Percentiles rank a stretch among this genome's conserved stretches.
These are phyloP conservation scores for Axis porcinus DNA, from an alignment of 2,113 vertebrate genomes.

Conservation along the genomic window DNA sequence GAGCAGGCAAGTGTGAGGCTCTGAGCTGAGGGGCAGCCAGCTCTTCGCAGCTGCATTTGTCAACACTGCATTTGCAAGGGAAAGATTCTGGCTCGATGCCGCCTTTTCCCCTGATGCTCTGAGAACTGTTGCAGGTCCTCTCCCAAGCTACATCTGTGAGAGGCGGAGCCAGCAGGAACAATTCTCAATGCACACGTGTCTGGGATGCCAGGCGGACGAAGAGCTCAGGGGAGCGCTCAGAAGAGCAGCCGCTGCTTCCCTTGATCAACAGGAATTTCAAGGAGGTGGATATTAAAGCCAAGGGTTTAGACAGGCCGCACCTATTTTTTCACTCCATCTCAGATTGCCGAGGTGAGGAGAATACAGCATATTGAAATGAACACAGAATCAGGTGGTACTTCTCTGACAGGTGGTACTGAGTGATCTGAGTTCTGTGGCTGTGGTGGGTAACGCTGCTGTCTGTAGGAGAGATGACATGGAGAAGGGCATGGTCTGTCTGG, in stretches of 20 bases:
- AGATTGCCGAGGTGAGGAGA: not conserved
- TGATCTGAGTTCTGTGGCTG: not conserved
- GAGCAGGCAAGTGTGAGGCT: constrained; percentile 27
- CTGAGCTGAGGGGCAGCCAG: constrained; percentile 16
- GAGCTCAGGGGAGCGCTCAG: constrained; percentile 56
- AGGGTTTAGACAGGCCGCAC: not conserved
- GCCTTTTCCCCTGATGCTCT: constrained; percentile 69
- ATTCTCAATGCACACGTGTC: constrained; percentile 75
- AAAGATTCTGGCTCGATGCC: constrained; percentile 68
- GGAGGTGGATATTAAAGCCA: constrained; percentile 14
- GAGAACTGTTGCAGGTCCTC: constrained; percentile 45
- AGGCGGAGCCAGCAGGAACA: constrained; percentile 70
- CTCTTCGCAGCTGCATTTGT: constrained; percentile 75
- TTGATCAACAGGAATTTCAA: not conserved
- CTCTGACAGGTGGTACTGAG: not conserved
- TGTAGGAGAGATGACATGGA: not conserved
- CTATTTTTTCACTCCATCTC: not conserved
- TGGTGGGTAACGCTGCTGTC: not conserved
- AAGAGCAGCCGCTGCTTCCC: constrained; percentile 20
- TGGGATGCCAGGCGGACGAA: constrained; percentile 49
- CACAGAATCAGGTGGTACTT: not conserved
- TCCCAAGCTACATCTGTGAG: constrained; percentile 76
- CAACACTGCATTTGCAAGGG: constrained; percentile 59
- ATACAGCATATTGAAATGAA: not conserved
- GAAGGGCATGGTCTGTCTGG: not conserved